Evolutionary conservation across 2,888 invertebrate genomes (phyloP).

Genomic region (Brassicogethes aeneus): DNA sequence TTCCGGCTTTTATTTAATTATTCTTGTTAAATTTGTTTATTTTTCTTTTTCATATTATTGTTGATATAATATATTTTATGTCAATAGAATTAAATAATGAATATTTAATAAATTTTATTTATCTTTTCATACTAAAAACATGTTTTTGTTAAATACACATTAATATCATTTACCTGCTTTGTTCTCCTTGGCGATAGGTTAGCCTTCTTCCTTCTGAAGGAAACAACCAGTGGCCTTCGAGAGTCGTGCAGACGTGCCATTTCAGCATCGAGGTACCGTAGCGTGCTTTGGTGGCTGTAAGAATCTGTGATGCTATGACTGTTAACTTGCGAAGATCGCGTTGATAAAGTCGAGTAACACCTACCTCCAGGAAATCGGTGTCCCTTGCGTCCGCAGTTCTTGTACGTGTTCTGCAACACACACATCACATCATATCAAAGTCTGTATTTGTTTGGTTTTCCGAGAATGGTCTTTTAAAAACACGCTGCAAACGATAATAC

Average conservation of each 20-base stretch:
- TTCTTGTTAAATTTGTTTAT: too few species aligned
- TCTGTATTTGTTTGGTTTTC: too few species aligned
- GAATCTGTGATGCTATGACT: slow-evolving; percentile 36
- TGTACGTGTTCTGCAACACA: slow-evolving; percentile 32
- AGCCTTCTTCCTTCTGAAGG: slow-evolving; percentile 32
- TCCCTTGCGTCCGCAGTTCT: slow-evolving; percentile 27
- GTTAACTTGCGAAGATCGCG: slow-evolving; percentile 32
- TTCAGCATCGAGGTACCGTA: slow-evolving; percentile 37
- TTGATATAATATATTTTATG: too few species aligned
- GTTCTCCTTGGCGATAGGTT: slow-evolving; percentile 10
- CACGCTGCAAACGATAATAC: too few species aligned
- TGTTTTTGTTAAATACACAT: too few species aligned
- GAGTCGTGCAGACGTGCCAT: slow-evolving; percentile 35
- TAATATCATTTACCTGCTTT: background rate
- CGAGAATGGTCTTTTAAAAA: too few species aligned
- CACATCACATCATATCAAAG: background rate
- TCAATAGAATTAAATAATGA: too few species aligned
- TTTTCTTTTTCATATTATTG: too few species aligned
- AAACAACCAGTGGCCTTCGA: slow-evolving; percentile 38
- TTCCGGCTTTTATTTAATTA: too few species aligned
- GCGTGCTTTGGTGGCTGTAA: slow-evolving; percentile 29
- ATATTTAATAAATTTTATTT: too few species aligned
- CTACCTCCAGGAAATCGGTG: slow-evolving; percentile 27
- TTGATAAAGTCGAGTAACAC: slow-evolving; percentile 36
- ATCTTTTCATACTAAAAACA: too few species aligned